Percentiles rank a stretch among this genome's conserved stretches.
Conservation (phyloP, 2,797 vertebrate species). For the Helarctos malayanus region DNA sequence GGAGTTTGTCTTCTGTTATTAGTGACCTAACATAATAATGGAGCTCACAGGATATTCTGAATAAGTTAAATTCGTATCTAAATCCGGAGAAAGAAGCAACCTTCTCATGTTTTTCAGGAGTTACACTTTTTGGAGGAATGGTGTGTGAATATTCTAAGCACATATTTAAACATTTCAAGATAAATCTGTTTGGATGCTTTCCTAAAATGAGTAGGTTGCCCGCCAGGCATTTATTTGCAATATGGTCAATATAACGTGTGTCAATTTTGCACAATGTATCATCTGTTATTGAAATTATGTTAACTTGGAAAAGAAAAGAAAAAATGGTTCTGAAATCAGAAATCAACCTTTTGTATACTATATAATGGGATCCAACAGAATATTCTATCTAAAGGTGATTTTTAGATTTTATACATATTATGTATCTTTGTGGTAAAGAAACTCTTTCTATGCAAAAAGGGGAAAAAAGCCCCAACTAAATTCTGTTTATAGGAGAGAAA, state of each 20-base stretch:
- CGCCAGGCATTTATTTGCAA: conserved; percentile 94
- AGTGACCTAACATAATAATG: conserved; percentile 91
- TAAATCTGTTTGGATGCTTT: conserved; percentile 94
- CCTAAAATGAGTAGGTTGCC: conserved; percentile 94
- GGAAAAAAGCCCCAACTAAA: conserved; percentile 85
- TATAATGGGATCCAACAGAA: neutral
- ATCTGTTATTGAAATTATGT: conserved; percentile 92
- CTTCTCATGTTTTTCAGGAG: conserved; percentile 92
- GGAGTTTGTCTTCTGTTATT: conserved; percentile 88
- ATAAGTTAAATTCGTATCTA: conserved; percentile 91
- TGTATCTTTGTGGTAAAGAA: neutral
- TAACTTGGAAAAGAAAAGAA: conserved; percentile 90
- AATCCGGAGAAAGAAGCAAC: conserved; percentile 89
- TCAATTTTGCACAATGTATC: conserved; percentile 95
- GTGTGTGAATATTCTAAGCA: conserved; percentile 87
- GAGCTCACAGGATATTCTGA: conserved; percentile 87
- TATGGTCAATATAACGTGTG: conserved; percentile 92
- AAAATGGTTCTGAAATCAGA: neutral
- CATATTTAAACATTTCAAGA: conserved; percentile 93
- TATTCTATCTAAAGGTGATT: neutral
- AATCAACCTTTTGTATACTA: neutral
- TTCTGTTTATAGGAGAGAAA: neutral
- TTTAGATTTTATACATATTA: neutral
- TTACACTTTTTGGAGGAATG: conserved; percentile 90
- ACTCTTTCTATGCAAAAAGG: conserved; percentile 84